phyloP scores from a whole-genome alignment of 2,113 vertebrate species.

The Platysteira castanea region DNA sequence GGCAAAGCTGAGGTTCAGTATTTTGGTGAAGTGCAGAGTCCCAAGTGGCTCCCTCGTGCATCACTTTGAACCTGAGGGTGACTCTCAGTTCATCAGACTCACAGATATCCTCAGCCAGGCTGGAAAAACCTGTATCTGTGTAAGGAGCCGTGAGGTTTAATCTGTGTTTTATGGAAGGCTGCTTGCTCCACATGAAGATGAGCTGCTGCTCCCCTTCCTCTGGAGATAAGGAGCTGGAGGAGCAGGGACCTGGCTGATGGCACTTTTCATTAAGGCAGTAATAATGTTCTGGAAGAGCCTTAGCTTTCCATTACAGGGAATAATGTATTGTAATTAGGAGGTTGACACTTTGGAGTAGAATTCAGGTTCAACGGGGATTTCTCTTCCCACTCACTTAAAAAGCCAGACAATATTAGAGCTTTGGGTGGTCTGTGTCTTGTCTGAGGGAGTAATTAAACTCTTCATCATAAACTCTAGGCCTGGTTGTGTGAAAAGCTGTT shows the following conservation, averaged over 20 bases:
- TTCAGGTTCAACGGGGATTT: neutral
- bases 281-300: neutral
- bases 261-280: neutral
- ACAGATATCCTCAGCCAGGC: neutral
- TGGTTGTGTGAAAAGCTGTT: neutral
- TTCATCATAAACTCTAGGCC: neutral
- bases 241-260: neutral
- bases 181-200: neutral
- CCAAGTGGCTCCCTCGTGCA: neutral
- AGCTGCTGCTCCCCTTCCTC: neutral
- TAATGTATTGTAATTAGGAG: neutral
- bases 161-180: neutral
- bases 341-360: neutral
- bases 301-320: neutral
- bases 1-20: neutral
- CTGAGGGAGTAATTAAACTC: neutral
- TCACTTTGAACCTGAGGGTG: neutral
- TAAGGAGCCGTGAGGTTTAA: neutral
- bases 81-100: neutral
- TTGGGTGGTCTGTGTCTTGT: neutral
- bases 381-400: neutral
- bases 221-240: neutral
- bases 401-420: neutral
- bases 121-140: accelerated
- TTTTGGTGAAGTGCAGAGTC: neutral